Evolutionary conservation across 2,113 vertebrate genomes (phyloP).

Genomic region (Otolemur garnettii): DNA sequence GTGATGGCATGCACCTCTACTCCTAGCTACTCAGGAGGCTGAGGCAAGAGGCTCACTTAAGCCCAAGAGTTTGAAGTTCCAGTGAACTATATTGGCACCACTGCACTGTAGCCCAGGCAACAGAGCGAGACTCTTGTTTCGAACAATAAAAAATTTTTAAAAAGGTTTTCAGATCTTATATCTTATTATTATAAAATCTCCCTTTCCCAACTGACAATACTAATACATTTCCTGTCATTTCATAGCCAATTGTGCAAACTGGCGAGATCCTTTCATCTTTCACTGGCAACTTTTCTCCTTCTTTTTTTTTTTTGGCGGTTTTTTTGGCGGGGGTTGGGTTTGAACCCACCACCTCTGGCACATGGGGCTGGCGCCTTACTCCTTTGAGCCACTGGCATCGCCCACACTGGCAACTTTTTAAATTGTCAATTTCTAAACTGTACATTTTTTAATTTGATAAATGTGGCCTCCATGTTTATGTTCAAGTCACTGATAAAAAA

Average conservation of each 20-base stretch:
- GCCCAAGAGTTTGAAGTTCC: too few species aligned
- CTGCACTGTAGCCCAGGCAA: too few species aligned
- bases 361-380: too few species aligned
- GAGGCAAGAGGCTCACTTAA: too few species aligned
- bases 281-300: background rate
- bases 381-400: too few species aligned
- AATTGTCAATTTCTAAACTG: background rate
- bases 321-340: too few species aligned
- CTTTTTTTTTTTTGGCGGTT: background rate
- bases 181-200: background rate
- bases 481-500: background rate
- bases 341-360: too few species aligned
- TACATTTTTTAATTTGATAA: constrained; percentile 13
- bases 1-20: too few species aligned
- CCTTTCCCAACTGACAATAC: background rate
- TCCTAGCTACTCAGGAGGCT: too few species aligned
- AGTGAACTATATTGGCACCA: too few species aligned
- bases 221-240: background rate
- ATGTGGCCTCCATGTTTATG: background rate
- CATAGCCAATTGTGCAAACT: background rate
- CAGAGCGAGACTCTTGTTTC: too few species aligned
- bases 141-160: too few species aligned
- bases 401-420: background rate
- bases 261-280: background rate
- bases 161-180: background rate